phyloP scores from a whole-genome alignment of 2,797 vertebrate genomes.

The Ptychobarbus kaznakovi region DNA sequence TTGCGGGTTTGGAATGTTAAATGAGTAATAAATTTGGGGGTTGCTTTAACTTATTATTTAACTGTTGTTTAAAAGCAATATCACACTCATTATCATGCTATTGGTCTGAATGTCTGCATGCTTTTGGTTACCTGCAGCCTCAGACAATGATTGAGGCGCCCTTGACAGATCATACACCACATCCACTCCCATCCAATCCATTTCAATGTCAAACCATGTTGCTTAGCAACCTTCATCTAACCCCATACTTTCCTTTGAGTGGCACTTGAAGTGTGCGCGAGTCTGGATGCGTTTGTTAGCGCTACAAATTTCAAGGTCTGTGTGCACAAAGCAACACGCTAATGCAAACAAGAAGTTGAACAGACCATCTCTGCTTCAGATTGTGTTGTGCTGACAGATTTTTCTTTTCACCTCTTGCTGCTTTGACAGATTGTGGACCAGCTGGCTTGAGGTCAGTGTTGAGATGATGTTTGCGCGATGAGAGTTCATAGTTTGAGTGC shows the following conservation, averaged over 20 bases:
- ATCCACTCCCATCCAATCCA: conserved; percentile 74
- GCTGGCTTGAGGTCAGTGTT: conserved; percentile 38
- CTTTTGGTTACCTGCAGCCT: not conserved
- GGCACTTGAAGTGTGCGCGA: conserved; percentile 59
- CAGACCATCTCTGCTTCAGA: conserved; percentile 70
- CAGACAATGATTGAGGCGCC: conserved; percentile 55
- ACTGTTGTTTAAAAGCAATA: not conserved
- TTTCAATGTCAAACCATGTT: conserved; percentile 76
- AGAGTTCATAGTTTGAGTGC: conserved; percentile 27
- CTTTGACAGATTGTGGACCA: conserved; percentile 53
- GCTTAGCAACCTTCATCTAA: conserved; percentile 71
- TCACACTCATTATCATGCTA: not conserved
- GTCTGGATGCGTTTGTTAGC: conserved; percentile 28
- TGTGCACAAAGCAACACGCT: conserved; percentile 63
- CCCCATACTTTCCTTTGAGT: conserved; percentile 59
- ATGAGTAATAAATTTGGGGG: too few relatives aligned
- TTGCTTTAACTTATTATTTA: conserved; percentile 2
- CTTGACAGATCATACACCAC: conserved; percentile 64
- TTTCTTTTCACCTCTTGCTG: conserved; percentile 52
- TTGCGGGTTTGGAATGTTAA: too few relatives aligned
- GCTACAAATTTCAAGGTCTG: conserved; percentile 68
- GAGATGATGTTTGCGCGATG: conserved; percentile 22
- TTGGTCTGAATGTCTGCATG: conserved; percentile 1
- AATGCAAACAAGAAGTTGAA: conserved; percentile 73
- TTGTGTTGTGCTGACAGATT: conserved; percentile 72